Conservation (phyloP, 2,888 invertebrate genomes). For the Pinctada fucata region DNA sequence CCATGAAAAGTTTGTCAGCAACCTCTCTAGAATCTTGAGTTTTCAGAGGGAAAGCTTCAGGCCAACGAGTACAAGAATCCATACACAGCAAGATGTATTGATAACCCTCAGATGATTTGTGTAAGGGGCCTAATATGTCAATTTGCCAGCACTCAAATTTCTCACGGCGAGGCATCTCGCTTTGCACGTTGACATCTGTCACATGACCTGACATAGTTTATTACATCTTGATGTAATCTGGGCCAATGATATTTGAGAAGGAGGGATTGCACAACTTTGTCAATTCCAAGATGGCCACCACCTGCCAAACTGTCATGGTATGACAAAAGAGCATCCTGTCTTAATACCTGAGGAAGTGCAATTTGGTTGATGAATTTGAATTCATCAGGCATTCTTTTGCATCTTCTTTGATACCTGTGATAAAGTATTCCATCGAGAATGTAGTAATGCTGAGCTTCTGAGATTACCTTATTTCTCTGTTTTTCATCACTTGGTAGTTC, state of each 20-base stretch:
- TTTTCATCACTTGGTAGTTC: slow-evolving; percentile 31
- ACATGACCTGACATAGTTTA: slow-evolving; percentile 38
- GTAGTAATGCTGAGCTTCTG: slow-evolving; percentile 30
- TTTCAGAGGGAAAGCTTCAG: slow-evolving; percentile 47
- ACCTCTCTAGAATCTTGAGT: slow-evolving; percentile 41
- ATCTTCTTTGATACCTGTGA: slow-evolving; percentile 33
- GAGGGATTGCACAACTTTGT: slow-evolving; percentile 26
- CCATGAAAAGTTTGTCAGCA: slow-evolving; percentile 32
- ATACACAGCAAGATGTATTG: slow-evolving; percentile 76
- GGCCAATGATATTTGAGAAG: slow-evolving; percentile 40
- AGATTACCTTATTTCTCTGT: slow-evolving; percentile 14
- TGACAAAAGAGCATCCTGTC: slow-evolving; percentile 19
- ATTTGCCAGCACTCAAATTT: slow-evolving; percentile 40
- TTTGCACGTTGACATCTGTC: slow-evolving; percentile 41
- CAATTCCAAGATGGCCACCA: slow-evolving; percentile 36
- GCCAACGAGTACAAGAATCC: slow-evolving; percentile 44
- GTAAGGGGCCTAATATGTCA: slow-evolving; percentile 46
- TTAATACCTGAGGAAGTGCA: slow-evolving; percentile 37
- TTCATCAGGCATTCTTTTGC: slow-evolving; percentile 10
- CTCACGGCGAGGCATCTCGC: slow-evolving; percentile 16
- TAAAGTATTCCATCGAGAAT: slow-evolving; percentile 37
- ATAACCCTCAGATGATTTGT: slow-evolving; percentile 80
- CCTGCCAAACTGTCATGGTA: too few species aligned
- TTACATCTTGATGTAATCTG: slow-evolving; percentile 31
- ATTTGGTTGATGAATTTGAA: slow-evolving; percentile 34